Base-by-base conservation (phyloP, 2,113 vertebrate species). In the Phyllopteryx taeniolatus region DNA sequence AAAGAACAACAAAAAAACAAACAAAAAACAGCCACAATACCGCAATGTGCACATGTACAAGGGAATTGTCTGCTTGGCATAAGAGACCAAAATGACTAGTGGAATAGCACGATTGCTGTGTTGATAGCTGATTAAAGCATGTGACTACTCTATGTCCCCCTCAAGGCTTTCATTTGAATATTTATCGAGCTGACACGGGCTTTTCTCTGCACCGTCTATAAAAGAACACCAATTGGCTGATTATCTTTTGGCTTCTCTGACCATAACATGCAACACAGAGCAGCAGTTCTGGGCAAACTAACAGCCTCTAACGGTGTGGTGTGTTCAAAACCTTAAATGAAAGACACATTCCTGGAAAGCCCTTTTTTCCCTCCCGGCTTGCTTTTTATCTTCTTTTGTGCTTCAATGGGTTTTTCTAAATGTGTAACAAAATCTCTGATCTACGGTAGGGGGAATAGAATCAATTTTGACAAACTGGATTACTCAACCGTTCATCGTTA, bases 131-230 rank as follows among this genome's bases (percentile, higher is more conserved):
- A 87, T 89, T 89, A 87, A 87, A 79, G 80, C 80, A 77, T 64
- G 78, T 64, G 76, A 67, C 79, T 79, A 82, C 78, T 84, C 80
- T 73, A 80, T 80, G 86, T 83, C 78, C 83, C 88, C 87, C 78
- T 43, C 75, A 87, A 84, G 39, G 78, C 79, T 73, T 79, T 74
- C 59, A 76, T 88, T 75, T 87, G 80, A 90, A 91, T 91, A 91
- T 92, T 86, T 83, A 89, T 86, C 71, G 68, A 78, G 79, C 85
- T 86, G 86, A 89, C 82, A 83, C 75, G 63, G 67, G 72, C 73
- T 80, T 90, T 85, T 74, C 80, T 81, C 67, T 56, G 79, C 76
- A 73, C 71, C 44, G 49, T 86, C 81, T 87, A 79, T 83, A 68
- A 81, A 82, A 87, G 69, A 76, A 86, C 80, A 84, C 87, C 86